Evolutionary conservation across 2,888 invertebrate species (phyloP).

Genomic region (Tanypteryx hageni): DNA sequence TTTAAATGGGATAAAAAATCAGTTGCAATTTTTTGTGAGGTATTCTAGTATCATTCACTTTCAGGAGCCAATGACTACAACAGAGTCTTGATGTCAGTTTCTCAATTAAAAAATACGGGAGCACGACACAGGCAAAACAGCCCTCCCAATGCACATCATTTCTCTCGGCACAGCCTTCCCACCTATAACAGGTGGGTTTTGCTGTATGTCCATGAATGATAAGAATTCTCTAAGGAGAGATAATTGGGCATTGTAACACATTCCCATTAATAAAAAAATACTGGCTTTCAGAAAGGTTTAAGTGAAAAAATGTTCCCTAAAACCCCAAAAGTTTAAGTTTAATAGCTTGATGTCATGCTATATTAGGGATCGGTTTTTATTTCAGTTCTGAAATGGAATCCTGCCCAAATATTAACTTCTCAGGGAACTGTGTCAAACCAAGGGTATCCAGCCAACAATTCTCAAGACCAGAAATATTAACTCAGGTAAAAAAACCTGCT

Average conservation of each 20-base stretch:
- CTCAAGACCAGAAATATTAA: constrained; percentile 56
- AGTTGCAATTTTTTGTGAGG: constrained; percentile 10
- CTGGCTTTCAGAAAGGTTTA: no score
- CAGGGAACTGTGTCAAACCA: constrained; percentile 59
- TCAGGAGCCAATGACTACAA: constrained; percentile 55
- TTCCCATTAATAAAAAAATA: not conserved
- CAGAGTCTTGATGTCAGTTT: constrained; percentile 56
- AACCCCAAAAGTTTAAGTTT: no score
- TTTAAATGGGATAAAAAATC: not conserved
- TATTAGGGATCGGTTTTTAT: constrained; percentile 39
- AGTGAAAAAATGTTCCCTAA: no score
- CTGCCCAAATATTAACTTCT: constrained; percentile 63
- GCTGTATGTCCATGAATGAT: constrained; percentile 20
- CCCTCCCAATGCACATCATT: constrained; percentile 61
- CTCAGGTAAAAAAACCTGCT: constrained; percentile 46
- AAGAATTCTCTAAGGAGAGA: not conserved
- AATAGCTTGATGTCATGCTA: not conserved
- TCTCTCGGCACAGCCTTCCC: constrained; percentile 57
- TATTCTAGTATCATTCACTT: constrained; percentile 58
- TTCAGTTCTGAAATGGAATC: constrained; percentile 61
- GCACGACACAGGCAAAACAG: constrained; percentile 50
- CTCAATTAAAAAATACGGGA: constrained; percentile 58
- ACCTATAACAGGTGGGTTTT: constrained; percentile 62
- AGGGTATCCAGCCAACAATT: constrained; percentile 61
- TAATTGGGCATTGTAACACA: not conserved